Percentiles rank a stretch among this genome's conserved stretches.
These are phyloP conservation scores for Thomomys bottae DNA, from an alignment of 2,113 vertebrate genomes.

Conservation along the genomic window DNA sequence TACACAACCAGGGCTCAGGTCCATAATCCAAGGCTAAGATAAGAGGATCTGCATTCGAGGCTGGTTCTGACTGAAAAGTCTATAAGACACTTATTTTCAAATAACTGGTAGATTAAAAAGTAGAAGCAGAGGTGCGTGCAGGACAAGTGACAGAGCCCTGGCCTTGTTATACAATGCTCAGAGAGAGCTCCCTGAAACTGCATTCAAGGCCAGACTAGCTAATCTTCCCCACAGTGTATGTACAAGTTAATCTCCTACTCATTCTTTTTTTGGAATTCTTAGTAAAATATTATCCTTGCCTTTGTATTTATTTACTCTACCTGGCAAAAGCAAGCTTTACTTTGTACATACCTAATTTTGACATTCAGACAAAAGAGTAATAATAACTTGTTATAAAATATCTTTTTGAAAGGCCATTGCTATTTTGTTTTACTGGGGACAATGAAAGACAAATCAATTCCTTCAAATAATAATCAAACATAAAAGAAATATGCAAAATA, in stretches of 20 bases:
- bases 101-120: too few species aligned
- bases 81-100: too few species aligned
- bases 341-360: not conserved
- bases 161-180: too few species aligned
- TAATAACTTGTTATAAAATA: not conserved
- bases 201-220: too few species aligned
- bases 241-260: not conserved
- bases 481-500: slow-evolving; percentile 6
- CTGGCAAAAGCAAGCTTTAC: not conserved
- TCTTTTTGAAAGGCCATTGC: not conserved
- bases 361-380: not conserved
- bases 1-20: too few species aligned
- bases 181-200: too few species aligned
- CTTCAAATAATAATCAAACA: slow-evolving; percentile 1
- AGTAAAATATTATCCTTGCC: not conserved
- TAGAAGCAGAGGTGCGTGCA: too few species aligned
- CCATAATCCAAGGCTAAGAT: too few species aligned
- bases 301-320: not conserved
- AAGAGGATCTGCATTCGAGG: too few species aligned
- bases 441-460: slow-evolving; percentile 29
- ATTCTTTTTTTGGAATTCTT: not conserved
- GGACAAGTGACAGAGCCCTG: too few species aligned
- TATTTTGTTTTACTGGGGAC: slow-evolving; percentile 22
- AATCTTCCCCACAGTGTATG: not conserved
- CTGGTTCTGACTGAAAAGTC: too few species aligned